These are phyloP conservation scores for Cactoblastis cactorum DNA, from an alignment of 2,888 invertebrate genomes.

Conservation along the genomic window DNA sequence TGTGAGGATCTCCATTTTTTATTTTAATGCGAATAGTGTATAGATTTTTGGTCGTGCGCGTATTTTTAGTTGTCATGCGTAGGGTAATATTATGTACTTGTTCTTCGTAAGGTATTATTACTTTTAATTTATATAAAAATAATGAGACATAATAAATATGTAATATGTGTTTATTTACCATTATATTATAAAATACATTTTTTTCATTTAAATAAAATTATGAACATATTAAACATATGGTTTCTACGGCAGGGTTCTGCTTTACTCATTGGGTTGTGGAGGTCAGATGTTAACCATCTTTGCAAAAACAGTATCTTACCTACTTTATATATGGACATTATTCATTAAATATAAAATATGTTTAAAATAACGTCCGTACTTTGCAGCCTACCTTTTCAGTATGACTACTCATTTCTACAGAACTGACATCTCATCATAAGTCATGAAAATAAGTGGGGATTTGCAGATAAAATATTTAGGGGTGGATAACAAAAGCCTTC, in stretches of 20 bases:
- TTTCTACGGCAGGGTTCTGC: no score
- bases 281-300: no score
- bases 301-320: no score
- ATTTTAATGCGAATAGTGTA: conserved; percentile 8
- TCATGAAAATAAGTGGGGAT: conserved; percentile 8
- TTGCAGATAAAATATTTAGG: conserved; percentile 11
- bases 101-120: neutral
- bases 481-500: neutral
- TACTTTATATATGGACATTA: neutral
- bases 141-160: no score
- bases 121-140: neutral
- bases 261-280: no score
- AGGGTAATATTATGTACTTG: neutral
- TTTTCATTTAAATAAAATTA: no score
- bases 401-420: conserved; percentile 8
- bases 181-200: no score
- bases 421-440: conserved; percentile 11
- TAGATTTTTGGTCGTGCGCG: conserved; percentile 6
- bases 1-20: conserved; percentile 11
- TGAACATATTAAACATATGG: no score
- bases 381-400: neutral
- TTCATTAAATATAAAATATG: neutral
- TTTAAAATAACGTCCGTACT: neutral
- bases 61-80: conserved; percentile 1
- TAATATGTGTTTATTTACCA: no score